Evolutionary conservation across 2,113 vertebrate genomes (phyloP), one percentile per base, ranked within the genome.

Genomic region (Gallinago paraguaiae): DNA sequence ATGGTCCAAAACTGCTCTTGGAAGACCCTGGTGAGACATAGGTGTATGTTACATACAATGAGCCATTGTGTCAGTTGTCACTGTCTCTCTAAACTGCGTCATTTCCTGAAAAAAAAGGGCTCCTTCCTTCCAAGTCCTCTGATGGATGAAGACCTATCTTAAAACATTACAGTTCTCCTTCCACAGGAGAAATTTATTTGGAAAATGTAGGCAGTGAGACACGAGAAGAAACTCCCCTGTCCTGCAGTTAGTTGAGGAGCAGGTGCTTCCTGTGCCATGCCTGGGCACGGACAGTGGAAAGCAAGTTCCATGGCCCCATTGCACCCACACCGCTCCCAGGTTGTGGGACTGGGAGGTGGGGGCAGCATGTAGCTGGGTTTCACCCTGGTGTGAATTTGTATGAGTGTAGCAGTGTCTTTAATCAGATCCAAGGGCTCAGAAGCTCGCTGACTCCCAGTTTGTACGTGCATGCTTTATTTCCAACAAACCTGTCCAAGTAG

Each of bases 291-390:
- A 56, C 6, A 61, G 31, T 11, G 17, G 5, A 56, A 91, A 19
- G 8, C 0, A 0, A 50, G 14, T 41, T 33, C 61, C 0, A 0
- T 24, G 67, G n/a, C 13, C 39, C 31, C 5, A 3, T 68, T 43
- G 61, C 4, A 6, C 14, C 35, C 53, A 60, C 11, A 50, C 3
- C 61, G 23, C 0, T 5, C 22, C 27, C 0, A 0, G 12, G 17
- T 0, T 60, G 35, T 61, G 72, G 30, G 25, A 30, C 28, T 86
- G 48, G 39, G 30, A 65, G 5, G 1, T 13, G n/a, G 13, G 22
- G 27, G 8, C 10, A 39, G 30, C 11, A 61, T 4, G 50, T 13
- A 10, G 27, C 22, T 48, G 50, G 13, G 11, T 39, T 89, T 89
- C 43, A 57, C 33, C 28, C 35, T 51, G 24, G 17, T 68, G 24